Base-by-base conservation (phyloP, 1,140 invertebrate species). In the Danaus melanippus region DNA sequence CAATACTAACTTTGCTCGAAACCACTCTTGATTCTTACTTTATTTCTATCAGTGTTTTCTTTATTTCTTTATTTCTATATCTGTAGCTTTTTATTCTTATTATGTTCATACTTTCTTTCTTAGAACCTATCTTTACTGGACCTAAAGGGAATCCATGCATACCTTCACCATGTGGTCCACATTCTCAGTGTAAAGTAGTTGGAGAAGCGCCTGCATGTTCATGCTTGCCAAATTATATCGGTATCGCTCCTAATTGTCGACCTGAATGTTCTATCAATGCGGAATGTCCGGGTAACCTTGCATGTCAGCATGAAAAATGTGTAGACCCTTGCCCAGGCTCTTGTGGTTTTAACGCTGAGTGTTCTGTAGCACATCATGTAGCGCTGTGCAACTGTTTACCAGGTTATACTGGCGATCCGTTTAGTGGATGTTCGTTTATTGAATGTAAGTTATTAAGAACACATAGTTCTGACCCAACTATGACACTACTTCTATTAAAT, bases 141-240 rank as follows among this genome's bases (percentile, higher is more conserved):
- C 84, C 85, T 79, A 85, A 79, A 75, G 84, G 84, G 79, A 90
- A 92, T 86, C 90, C 93, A 64, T 95, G 94, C 71, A 78, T 91
- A 58, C 92, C 93, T 54, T 92, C 92, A 51, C 93, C 94, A 46
- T 96, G 95, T 77, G 95, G 95, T 65, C 90, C 92, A 48, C 94
- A 95, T 85, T 93, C 94, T 49, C 88, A 93, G 70, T 96, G 95
- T 87, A 90, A 90, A 83, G 87, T 91, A 66, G 88, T 91, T 67
- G 90, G 90, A 57, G 90, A 90, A 63, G 92, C 92, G 73, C 90
- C 92, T 66, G 90, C 92, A 70, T 96, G 94, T 76, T 91, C 92
- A 71, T 95, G 94, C 87, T 88, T 91, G 71, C 84, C 87, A 49
- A 89, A 88, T 58, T 92, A 89, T 74, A 88, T 90, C 53, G 91